Conservation (phyloP, 2,113 vertebrate genomes). For the Parus major region DNA sequence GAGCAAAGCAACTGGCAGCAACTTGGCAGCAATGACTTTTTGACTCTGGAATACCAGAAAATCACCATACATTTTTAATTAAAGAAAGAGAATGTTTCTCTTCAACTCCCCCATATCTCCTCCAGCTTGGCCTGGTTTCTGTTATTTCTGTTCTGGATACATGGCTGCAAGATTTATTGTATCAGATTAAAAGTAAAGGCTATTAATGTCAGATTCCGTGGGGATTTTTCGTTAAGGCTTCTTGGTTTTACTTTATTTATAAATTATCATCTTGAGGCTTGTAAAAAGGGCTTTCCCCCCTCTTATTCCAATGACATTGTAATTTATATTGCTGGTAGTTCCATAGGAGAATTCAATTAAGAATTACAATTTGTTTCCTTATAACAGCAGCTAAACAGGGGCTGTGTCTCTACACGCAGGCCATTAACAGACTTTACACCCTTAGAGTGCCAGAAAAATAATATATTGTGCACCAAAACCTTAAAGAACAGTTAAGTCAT, state of each 20-base stretch:
- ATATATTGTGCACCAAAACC: not conserved
- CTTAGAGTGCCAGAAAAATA: not conserved
- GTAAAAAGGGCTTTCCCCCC: not conserved
- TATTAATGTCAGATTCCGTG: constrained; percentile 17
- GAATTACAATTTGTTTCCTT: constrained; percentile 31
- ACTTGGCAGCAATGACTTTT: not conserved
- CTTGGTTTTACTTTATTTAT: constrained; percentile 46
- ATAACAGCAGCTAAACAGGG: not conserved
- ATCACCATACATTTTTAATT: constrained; percentile 19
- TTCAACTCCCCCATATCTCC: not conserved
- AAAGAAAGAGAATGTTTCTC: not conserved
- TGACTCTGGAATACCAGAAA: constrained; percentile 7
- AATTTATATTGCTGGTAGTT: constrained; percentile 36
- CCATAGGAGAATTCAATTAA: constrained; percentile 36
- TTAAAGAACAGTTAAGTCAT: not conserved
- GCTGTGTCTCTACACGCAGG: not conserved
- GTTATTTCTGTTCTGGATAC: constrained; percentile 8
- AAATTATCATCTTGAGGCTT: constrained; percentile 41
- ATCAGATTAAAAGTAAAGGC: constrained; percentile 44
- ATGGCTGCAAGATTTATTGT: constrained; percentile 48
- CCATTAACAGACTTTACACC: not conserved
- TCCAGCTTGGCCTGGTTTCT: not conserved
- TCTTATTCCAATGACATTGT: not conserved
- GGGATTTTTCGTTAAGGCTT: constrained; percentile 18
- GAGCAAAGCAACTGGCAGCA: not conserved